Evolutionary conservation across 1,140 invertebrate genomes (phyloP), one percentile per base, ranked within the genome.

Genomic region (Magallana gigas): DNA sequence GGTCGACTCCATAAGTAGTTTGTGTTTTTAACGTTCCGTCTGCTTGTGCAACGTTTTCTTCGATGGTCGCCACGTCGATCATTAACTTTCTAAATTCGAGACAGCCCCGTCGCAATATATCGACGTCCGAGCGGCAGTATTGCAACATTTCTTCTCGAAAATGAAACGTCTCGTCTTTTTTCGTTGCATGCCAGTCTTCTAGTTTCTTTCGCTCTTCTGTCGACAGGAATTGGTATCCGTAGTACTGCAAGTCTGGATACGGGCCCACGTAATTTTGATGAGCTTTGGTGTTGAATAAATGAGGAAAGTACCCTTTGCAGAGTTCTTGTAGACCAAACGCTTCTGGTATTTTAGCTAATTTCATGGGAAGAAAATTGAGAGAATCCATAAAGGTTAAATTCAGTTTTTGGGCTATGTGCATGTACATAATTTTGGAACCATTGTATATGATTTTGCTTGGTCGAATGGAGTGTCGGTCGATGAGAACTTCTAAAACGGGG

Each of bases 81-180:
- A 90, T 56, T 12, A 90, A 48, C 5, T 87, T 64, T 68, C 85
- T 14, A 85, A 90, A 90, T 48, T 84, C 23, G 11, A 90, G 14
- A 82, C 82, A 84, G 0, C 56, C 82, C 8, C 71, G 58, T 11
- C 81, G 36, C 60, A 89, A 71, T 9, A 89, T 89, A 18, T 89
- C 88, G 9, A 89, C 88, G 48, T 89, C 88, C n/a, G 81, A 64
- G n/a, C 87, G 29, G 58, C 87, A 87, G 64, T 71, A 58, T 16
- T 12, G 83, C 23, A 58, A 57, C 48, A 87, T 84, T 64, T 90
- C 88, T 5, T 60, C 18, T 59, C 60, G 18, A 76, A 90, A 89
- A 59, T 89, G 57, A 81, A 90, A 90, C 1, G 48, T 71, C 83
- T 82, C 36, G 36, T 59, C 11, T n/a, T 71, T 36, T 60, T 87